Conservation (phyloP, 2,888 invertebrate genomes). For the Melieria picta region DNA sequence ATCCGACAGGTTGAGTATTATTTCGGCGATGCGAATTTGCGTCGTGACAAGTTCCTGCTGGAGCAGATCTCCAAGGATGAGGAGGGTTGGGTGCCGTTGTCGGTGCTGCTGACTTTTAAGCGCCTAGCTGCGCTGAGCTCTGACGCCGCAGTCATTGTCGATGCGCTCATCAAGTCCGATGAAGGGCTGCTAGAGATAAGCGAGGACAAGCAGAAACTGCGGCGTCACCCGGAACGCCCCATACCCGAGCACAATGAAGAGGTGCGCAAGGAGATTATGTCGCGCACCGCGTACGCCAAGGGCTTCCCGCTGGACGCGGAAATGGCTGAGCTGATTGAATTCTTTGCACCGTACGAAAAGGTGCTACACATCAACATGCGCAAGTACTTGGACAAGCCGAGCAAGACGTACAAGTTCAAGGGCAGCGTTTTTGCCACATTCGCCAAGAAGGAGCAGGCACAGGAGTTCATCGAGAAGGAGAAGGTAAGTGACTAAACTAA, state of each 20-base stretch:
- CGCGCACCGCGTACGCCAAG: slow-evolving; percentile 87
- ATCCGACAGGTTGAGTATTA: slow-evolving; percentile 72
- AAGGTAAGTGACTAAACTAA: slow-evolving; percentile 58
- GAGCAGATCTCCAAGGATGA: slow-evolving; percentile 86
- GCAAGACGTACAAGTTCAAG: slow-evolving; percentile 79
- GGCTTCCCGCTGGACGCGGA: slow-evolving; percentile 78
- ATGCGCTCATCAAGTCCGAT: slow-evolving; percentile 79
- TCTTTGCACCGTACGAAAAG: slow-evolving; percentile 75
- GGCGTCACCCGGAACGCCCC: slow-evolving; percentile 74
- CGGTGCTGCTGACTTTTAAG: slow-evolving; percentile 88
- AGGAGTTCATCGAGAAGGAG: slow-evolving; percentile 78
- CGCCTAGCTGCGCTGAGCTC: slow-evolving; percentile 78
- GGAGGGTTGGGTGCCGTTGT: slow-evolving; percentile 91
- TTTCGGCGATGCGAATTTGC: slow-evolving; percentile 92
- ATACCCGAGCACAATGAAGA: slow-evolving; percentile 88
- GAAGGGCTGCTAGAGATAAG: slow-evolving; percentile 78
- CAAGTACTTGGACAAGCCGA: slow-evolving; percentile 71
- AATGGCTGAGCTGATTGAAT: slow-evolving; percentile 78
- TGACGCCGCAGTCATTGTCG: slow-evolving; percentile 76
- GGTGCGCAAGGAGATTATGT: slow-evolving; percentile 78
- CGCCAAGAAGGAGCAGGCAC: slow-evolving; percentile 80
- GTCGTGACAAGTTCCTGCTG: slow-evolving; percentile 91
- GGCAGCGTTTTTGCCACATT: slow-evolving; percentile 94
- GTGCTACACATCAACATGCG: slow-evolving; percentile 76
- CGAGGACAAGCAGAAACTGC: slow-evolving; percentile 70